A percentile compares a stretch with the other conserved stretches of the same genome.
Conservation (phyloP, 1,140 invertebrate genomes). For the Melanaphis sacchari region DNA sequence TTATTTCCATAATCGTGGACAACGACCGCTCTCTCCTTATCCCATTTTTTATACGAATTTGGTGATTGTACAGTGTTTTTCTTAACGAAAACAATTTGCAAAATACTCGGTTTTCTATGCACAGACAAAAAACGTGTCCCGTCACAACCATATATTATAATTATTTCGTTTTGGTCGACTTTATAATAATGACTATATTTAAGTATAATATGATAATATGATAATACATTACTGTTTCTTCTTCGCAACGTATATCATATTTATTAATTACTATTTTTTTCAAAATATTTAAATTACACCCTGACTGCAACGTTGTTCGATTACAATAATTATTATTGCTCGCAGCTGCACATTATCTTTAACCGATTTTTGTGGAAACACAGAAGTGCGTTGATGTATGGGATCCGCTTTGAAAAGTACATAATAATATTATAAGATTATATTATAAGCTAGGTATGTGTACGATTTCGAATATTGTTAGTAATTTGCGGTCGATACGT, state of each 20-base stretch:
- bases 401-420: not conserved
- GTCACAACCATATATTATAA: not conserved
- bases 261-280: not conserved
- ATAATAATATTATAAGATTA: not conserved
- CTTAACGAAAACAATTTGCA: not conserved
- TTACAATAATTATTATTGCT: not conserved
- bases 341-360: not conserved
- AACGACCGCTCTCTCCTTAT: not conserved
- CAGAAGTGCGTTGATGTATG: not conserved
- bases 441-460: not conserved
- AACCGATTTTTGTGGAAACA: not conserved
- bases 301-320: not conserved
- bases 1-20: slow-evolving; percentile 15
- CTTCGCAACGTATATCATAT: not conserved
- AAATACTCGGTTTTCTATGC: not conserved
- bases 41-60: not conserved
- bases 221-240: not conserved
- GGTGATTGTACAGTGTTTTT: not conserved
- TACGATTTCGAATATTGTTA: not conserved
- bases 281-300: not conserved
- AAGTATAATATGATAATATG: not conserved
- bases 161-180: slow-evolving; percentile 1
- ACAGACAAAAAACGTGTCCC: not conserved
- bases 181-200: not conserved
- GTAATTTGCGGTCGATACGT: not conserved